Evolutionary conservation across 2,888 invertebrate genomes (phyloP).

Genomic region (Meganola albula): DNA sequence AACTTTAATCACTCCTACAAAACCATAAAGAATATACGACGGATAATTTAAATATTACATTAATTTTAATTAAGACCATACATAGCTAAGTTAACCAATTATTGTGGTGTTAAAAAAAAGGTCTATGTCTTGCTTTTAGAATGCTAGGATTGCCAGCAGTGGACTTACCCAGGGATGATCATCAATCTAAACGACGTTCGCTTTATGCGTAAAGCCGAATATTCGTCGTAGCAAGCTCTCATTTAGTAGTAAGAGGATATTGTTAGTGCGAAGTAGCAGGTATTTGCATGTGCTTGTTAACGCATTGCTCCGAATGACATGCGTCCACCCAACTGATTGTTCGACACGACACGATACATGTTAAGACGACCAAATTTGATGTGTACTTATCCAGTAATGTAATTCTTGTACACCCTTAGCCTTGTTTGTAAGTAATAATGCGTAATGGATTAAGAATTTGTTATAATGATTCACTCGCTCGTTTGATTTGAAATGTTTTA

Average conservation of each 20-base stretch:
- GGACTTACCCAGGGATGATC: no score
- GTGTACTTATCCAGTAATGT: conserved; percentile 30
- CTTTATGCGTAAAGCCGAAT: no score
- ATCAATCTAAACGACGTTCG: no score
- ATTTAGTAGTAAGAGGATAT: conserved; percentile 46
- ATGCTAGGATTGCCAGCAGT: no score
- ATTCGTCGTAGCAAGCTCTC: conserved; percentile 36
- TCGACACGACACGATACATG: conserved; percentile 31
- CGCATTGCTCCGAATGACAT: conserved; percentile 67
- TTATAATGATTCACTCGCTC: conserved; percentile 52
- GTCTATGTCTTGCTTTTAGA: no score
- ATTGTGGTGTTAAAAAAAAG: no score
- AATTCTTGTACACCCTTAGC: conserved; percentile 27
- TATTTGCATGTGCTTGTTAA: conserved; percentile 77
- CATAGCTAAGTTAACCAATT: no score
- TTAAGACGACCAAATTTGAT: conserved; percentile 36
- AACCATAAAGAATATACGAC: no score
- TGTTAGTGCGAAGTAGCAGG: conserved; percentile 53
- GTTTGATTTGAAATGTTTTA: no score
- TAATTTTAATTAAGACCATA: no score
- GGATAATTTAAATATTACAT: no score
- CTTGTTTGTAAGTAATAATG: conserved; percentile 29
- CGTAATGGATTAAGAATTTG: conserved; percentile 25
- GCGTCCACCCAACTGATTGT: conserved; percentile 58
- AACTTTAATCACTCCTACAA: no score